These are phyloP conservation scores for Sylvilagus bachmani DNA, from an alignment of 2,113 vertebrate species.

Conservation along the genomic window DNA sequence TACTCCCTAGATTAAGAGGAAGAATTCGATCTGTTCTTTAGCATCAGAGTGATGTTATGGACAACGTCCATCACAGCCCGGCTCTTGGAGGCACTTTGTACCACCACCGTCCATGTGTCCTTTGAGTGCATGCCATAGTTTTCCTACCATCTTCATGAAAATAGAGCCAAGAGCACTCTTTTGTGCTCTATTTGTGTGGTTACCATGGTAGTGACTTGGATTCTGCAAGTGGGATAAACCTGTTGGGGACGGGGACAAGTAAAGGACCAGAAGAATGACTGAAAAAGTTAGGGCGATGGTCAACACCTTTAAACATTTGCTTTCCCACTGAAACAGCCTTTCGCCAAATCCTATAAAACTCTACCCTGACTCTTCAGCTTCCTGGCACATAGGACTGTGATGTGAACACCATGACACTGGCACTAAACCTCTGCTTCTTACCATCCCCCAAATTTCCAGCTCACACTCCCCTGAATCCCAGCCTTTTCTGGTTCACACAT, in stretches of 20 bases:
- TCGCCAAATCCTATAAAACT: slow-evolving; percentile 61
- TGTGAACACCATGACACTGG: background rate
- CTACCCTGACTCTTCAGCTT: slow-evolving; percentile 27
- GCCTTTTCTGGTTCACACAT: background rate
- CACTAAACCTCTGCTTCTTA: background rate
- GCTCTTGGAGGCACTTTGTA: background rate
- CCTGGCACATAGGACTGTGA: background rate
- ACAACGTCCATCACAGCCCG: background rate
- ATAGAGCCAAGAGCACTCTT: background rate
- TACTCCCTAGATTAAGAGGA: background rate
- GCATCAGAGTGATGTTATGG: background rate
- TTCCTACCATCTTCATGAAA: background rate
- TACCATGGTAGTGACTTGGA: slow-evolving; percentile 29
- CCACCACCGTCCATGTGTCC: background rate
- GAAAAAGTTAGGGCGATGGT: background rate
- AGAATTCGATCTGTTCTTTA: background rate
- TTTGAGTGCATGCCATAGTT: background rate
- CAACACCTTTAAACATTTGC: slow-evolving; percentile 49
- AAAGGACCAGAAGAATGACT: background rate
- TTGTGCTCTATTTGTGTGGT: background rate
- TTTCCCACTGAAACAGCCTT: slow-evolving; percentile 13
- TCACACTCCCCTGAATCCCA: background rate
- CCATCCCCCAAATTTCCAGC: background rate
- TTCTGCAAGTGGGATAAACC: background rate
- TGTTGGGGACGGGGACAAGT: background rate